Conservation (phyloP, 2,797 vertebrate genomes). For the Chelon auratus region DNA sequence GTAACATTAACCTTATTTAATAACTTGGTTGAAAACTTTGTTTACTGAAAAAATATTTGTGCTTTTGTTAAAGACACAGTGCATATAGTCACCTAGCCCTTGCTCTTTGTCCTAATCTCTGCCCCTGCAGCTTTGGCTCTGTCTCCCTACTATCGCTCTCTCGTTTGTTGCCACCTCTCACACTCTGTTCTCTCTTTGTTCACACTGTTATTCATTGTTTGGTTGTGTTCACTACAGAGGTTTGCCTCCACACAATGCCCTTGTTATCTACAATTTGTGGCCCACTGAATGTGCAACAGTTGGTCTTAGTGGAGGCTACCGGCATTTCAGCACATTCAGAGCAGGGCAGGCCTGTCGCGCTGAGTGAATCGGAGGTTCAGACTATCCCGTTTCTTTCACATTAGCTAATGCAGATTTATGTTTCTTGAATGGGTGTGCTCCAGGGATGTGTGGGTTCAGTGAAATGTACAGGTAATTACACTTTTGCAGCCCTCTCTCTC, state of each 20-base stretch:
- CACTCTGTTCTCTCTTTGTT: constrained; percentile 69
- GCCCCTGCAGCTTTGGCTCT: constrained; percentile 46
- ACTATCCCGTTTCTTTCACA: constrained; percentile 28
- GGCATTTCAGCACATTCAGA: constrained; percentile 43
- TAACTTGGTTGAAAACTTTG: background rate
- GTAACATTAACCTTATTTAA: background rate
- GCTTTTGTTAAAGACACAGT: constrained; percentile 24
- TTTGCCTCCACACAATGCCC: constrained; percentile 69
- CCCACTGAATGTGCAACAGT: constrained; percentile 70
- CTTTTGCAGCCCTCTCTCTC: constrained; percentile 28
- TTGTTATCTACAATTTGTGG: constrained; percentile 69
- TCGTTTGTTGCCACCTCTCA: constrained; percentile 50
- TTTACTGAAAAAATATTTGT: background rate
- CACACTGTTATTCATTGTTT: constrained; percentile 74
- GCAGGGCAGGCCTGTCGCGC: constrained; percentile 31
- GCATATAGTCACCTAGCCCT: constrained; percentile 7
- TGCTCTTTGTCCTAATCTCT: constrained; percentile 48
- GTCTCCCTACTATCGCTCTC: constrained; percentile 24
- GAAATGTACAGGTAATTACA: constrained; percentile 12
- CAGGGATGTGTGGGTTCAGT: constrained; percentile 13
- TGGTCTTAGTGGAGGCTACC: constrained; percentile 50
- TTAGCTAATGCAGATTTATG: constrained; percentile 9
- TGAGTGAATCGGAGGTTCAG: constrained; percentile 26
- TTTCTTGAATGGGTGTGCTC: constrained; percentile 26
- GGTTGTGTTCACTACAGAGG: constrained; percentile 64